phyloP scores from a whole-genome alignment of 1,140 invertebrate genomes.

The Leptopilina clavipes region DNA sequence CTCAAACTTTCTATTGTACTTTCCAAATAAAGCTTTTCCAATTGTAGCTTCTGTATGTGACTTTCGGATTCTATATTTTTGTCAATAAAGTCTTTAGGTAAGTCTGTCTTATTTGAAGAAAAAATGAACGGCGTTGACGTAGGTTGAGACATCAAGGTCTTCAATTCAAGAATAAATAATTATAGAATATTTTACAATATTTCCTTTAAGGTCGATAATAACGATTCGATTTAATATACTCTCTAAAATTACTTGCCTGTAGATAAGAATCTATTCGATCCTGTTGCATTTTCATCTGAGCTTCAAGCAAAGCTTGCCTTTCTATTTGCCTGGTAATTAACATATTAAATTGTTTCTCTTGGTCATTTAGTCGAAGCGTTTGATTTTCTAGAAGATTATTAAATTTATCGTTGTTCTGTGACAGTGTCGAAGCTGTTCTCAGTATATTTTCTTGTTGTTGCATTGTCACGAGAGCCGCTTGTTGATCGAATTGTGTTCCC shows the following conservation, averaged over 20 bases:
- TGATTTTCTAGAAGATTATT: slow-evolving; percentile 59
- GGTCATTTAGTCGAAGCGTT: slow-evolving; percentile 56
- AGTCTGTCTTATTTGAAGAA: slow-evolving; percentile 42
- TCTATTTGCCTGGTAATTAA: slow-evolving; percentile 65
- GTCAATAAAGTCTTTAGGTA: slow-evolving; percentile 44
- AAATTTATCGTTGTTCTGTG: slow-evolving; percentile 64
- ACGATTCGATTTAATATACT: no score
- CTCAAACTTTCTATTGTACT: slow-evolving; percentile 61
- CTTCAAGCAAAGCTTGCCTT: slow-evolving; percentile 63
- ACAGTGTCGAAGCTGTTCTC: slow-evolving; percentile 58
- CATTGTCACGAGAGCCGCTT: slow-evolving; percentile 61
- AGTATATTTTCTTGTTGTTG: slow-evolving; percentile 66
- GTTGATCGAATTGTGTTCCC: slow-evolving; percentile 61
- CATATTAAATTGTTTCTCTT: slow-evolving; percentile 65
- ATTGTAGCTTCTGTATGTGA: slow-evolving; percentile 59
- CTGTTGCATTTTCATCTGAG: slow-evolving; percentile 69
- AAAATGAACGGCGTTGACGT: slow-evolving; percentile 48
- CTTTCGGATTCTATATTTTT: slow-evolving; percentile 56
- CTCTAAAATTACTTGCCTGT: slow-evolving; percentile 53
- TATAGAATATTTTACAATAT: not conserved
- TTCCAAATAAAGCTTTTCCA: slow-evolving; percentile 66
- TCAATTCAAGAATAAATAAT: slow-evolving; percentile 40
- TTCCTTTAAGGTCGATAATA: not conserved
- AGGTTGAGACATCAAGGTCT: slow-evolving; percentile 62
- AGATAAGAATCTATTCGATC: slow-evolving; percentile 65